phyloP scores from a whole-genome alignment of 2,113 vertebrate genomes.

The Odobenus rosmarus region DNA sequence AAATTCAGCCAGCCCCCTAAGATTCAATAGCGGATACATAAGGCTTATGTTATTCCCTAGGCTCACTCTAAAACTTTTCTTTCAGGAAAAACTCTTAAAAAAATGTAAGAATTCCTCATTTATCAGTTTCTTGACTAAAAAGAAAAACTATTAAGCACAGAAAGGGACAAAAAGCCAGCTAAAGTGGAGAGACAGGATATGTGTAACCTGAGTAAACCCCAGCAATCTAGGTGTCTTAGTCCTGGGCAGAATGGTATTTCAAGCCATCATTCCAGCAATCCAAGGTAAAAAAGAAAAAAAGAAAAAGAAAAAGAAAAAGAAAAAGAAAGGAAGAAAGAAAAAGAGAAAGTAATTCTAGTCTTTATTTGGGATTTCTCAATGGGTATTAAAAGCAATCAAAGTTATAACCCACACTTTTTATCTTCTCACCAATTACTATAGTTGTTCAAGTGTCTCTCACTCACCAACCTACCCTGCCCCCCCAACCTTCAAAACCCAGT shows the following conservation, averaged over 20 bases:
- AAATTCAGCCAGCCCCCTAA: background rate
- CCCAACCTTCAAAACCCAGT: background rate
- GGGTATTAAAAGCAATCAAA: background rate
- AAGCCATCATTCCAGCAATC: background rate
- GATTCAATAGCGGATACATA: background rate
- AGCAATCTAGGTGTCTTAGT: background rate
- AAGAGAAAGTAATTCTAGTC: background rate
- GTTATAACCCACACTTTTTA: background rate
- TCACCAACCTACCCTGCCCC: background rate
- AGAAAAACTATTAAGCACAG: background rate
- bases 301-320: too few relatives aligned
- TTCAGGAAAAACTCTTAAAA: background rate
- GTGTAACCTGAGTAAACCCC: background rate
- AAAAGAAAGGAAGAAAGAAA: too few relatives aligned
- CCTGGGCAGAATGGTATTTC: background rate
- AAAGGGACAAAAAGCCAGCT: background rate
- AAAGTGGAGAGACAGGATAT: background rate
- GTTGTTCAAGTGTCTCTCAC: background rate
- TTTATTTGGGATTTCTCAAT: background rate
- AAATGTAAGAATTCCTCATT: conserved; percentile 13
- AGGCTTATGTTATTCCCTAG: background rate
- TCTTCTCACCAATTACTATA: background rate
- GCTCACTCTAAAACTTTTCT: background rate
- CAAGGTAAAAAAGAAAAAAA: background rate
- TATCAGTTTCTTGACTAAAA: background rate